Base-by-base conservation (phyloP, 2,888 invertebrate species). In the Drosophila meridionalis region DNA sequence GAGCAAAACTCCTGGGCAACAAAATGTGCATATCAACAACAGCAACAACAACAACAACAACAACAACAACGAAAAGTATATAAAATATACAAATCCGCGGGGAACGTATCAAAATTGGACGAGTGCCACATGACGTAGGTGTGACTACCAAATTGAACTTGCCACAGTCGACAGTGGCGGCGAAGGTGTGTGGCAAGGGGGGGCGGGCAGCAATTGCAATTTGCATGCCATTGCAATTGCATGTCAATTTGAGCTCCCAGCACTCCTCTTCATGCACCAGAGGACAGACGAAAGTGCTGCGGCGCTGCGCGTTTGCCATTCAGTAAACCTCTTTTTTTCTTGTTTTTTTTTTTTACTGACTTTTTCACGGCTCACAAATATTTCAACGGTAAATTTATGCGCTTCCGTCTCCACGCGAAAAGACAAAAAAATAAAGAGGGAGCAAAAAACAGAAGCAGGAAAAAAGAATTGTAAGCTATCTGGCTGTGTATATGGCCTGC, bases 361-460 rank as follows among this genome's bases (percentile, higher is more conserved):
- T 71, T 71, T 73, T 83, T 86, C 81, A 79, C 79, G 79, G 76
- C 62, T 85, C 76, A 72, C 85, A 82, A 84, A 87, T 87, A 87
- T 84, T 84, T 74, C 85, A 83, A 59, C 79, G 48, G 60, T 63
- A 76, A 85, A 83, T 83, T 87, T 87, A 85, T 87, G 81, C 76
- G 79, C 75, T 73, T 74, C 66, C 73, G 71, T 65, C 60, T 53
- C 34, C 42, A 76, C 43, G 56, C 56, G 38, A 40, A 40, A 9
- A 55, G 38, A 40, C 40, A 55, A 40, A 28, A 40, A 38, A 20
- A 40, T 34, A 52, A 48, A 45, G 38, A 9, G 28, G 14, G 12
- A 53, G 20, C 32, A 50, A 67, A 26, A 28, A 45, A 60, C 26
- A 45, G 32, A 47, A 28, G 55, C 8, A 4, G 36, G 34, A 42